Evolutionary conservation across 2,113 vertebrate genomes (phyloP), one percentile per base, ranked within the genome.

Genomic region (Thryonomys swinderianus): DNA sequence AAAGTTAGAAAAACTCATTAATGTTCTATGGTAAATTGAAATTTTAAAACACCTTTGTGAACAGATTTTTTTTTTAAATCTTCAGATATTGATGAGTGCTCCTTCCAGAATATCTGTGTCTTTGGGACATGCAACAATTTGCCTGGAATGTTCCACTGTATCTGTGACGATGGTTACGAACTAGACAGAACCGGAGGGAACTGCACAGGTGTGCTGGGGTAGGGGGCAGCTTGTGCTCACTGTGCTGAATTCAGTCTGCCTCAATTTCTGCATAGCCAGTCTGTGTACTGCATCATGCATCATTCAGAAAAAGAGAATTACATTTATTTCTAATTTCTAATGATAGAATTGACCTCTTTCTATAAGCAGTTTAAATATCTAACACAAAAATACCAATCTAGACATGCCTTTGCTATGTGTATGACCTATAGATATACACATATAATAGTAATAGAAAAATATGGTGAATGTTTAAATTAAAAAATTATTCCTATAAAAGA

Each of bases 101-200:
- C 98, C 92, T 99, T 99, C 95, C 98, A 98, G 96, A 99, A 99
- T 66, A 98, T 99, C 88, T 99, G 99, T 97, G 98, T 99, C 23
- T 99, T 99, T 98, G 99, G 99, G 89, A 99, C 98, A 20, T 99
- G 99, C 92, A 99, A 98, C 95, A 99, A 99, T 85, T 97, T 99
- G 73, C 99, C 99, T 40, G 99, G 99, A 92, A 98, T 98, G 98
- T 99, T 99, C 85, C 98, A 98, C 45, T 99, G 99, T 76, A 98
- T 99, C 94, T 99, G 99, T 51, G 98, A 99, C 83, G 99, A 99
- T 90, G 99, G 99, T 25, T 99, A 99, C 73, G 99, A 99, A 91
- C 93, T 99, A 85, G 99, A 99, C 96, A 95, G 98, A 93, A 99
- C 98, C 0, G 99, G 98, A 40, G 99, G 98, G 30, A 99, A 99